phyloP scores from a whole-genome alignment of 2,888 invertebrate genomes.

The Galerucella calmariensis region DNA sequence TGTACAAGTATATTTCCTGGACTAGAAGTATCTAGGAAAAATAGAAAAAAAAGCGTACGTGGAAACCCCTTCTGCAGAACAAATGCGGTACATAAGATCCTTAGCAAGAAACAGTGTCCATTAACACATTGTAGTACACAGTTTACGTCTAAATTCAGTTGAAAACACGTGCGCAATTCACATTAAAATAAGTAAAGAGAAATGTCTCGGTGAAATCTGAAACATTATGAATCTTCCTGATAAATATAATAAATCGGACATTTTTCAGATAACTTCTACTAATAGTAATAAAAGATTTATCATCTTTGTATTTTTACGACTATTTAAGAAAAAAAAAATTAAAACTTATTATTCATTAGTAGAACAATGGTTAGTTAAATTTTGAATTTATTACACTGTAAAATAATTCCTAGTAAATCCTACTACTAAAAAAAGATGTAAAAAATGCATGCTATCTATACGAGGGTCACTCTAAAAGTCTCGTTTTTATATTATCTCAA shows the following conservation, averaged over 20 bases:
- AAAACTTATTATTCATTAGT: neutral
- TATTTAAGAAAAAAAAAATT: neutral
- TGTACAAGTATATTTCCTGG: neutral
- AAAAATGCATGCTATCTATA: too few species aligned
- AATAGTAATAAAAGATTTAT: too few species aligned
- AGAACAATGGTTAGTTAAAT: neutral
- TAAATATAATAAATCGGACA: neutral
- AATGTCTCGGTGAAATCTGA: conserved; percentile 16
- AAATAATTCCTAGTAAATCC: too few species aligned
- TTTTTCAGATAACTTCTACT: neutral
- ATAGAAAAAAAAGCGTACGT: conserved; percentile 23
- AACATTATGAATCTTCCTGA: neutral
- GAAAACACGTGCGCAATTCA: conserved; percentile 36
- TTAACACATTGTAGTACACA: conserved; percentile 38
- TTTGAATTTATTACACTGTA: neutral
- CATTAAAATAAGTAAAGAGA: conserved; percentile 41
- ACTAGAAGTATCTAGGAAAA: conserved; percentile 11
- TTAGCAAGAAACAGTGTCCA: conserved; percentile 36
- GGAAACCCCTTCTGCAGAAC: conserved; percentile 11
- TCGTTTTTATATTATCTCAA: too few species aligned
- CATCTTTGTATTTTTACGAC: neutral
- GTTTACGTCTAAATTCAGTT: conserved; percentile 40
- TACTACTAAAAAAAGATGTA: too few species aligned
- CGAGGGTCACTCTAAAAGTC: too few species aligned
- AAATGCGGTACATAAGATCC: conserved; percentile 25